phyloP scores from a whole-genome alignment of 2,888 invertebrate genomes.

The Apotomis turbidana region DNA sequence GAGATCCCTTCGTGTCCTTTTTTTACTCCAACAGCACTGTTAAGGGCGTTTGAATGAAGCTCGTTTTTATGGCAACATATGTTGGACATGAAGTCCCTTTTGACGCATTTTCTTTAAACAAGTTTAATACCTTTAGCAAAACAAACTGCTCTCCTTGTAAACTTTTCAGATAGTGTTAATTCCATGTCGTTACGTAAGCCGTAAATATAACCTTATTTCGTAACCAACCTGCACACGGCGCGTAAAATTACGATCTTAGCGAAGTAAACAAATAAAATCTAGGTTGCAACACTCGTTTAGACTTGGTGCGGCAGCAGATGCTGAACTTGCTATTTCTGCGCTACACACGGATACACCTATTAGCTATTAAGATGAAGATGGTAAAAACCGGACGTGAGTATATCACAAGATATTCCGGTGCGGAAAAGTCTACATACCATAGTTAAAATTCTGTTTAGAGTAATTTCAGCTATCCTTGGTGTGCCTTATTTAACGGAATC shows the following conservation, averaged over 20 bases:
- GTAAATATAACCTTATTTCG: conserved; percentile 17
- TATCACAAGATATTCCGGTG: too few species aligned
- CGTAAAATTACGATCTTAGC: conserved; percentile 19
- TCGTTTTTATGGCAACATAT: too few species aligned
- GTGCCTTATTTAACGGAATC: too few species aligned
- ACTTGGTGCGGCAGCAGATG: neutral
- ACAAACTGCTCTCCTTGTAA: conserved; percentile 5
- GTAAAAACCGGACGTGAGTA: too few species aligned
- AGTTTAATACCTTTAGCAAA: conserved; percentile 1
- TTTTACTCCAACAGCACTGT: too few species aligned
- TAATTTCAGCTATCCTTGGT: too few species aligned
- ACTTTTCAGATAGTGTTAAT: conserved; percentile 17
- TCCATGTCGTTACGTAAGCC: conserved; percentile 5
- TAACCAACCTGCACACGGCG: conserved; percentile 18
- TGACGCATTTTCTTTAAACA: neutral
- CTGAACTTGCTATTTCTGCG: conserved; percentile 1
- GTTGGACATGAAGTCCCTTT: neutral
- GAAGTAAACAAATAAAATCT: conserved; percentile 29
- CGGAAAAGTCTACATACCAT: too few species aligned
- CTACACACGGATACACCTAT: too few species aligned
- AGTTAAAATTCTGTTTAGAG: too few species aligned
- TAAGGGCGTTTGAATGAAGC: too few species aligned
- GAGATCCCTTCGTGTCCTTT: too few species aligned
- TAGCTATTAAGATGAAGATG: too few species aligned
- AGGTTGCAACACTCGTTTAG: conserved; percentile 17